Evolutionary conservation across 2,113 vertebrate species (phyloP), one percentile per base, ranked within the genome.

Genomic region (Clarias batrachus): DNA sequence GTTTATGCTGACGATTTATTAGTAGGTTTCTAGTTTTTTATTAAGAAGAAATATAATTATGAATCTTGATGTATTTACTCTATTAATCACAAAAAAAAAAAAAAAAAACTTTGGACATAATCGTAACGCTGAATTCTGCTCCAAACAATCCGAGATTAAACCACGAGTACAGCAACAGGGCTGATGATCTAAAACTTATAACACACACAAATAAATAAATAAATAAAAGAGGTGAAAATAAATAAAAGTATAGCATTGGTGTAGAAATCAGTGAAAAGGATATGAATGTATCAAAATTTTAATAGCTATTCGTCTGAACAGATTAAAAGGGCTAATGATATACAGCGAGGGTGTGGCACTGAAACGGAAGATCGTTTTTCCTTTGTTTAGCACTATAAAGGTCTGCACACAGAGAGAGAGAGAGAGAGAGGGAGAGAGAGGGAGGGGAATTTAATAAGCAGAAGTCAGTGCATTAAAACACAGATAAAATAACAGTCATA

Each of bases 241-340:
- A 60, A 57, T 83, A 33, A 33, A 0, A 85, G 85, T 81, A 86
- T 33, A 79, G 37, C 21, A 16, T 10, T 90, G 30, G 17, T 27
- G 41, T 8, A 48, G 48, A 12, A 19, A 91, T 80, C 83, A 86
- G 60, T 90, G 93, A 87, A 97, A 99, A 99, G 98, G 98, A 99
- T 99, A 99, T 99, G 98, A 99, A 96, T 99, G 97, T 97, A 99
- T 98, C 97, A 99, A 99, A 98, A 99, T 99, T 97, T 98, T 99
- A 96, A 99, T 99, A 95, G 98, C 98, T 98, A 99, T 97, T 97
- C 94, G 97, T 96, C 98, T 97, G 94, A 98, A 85, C 92, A 96
- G 92, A 95, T 95, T 99, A 96, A 99, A 99, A 97, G 98, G 98
- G 93, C 96, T 97, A 96, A 99, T 95, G 97, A 99, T 98, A 96